Base-by-base conservation (phyloP, 1,140 invertebrate species). In the Brachionus asplanchnoidis region DNA sequence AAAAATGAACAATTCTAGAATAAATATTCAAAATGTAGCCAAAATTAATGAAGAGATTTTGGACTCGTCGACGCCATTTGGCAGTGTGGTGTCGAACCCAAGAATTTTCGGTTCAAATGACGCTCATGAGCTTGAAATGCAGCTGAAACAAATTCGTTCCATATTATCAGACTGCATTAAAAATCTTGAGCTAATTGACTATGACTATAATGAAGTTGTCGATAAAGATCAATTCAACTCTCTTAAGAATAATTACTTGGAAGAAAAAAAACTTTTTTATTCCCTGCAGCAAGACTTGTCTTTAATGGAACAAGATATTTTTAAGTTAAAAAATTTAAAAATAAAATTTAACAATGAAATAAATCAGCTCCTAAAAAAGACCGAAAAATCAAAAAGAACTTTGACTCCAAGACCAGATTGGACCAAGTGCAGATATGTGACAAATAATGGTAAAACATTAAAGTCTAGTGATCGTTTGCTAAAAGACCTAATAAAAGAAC, bases 101-200 rank as follows among this genome's bases (percentile, higher is more conserved):
- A 73, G 40, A 17, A 5, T 40, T n/a, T 73, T 40, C 32, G 68
- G 68, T 7, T 73, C 68, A 44, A 73, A 73, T n/a, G 68, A 73
- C 40, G 12, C 11, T 14, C 11, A 40, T 73, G 68, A 73, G 12
- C 68, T 73, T 73, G 68, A 73, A 7, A 36, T n/a, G 28, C 28
- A 73, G 17, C 68, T 73, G 32, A 73, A 44, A 9, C 28, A 36
- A 73, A 8, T 73, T 40, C 68, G 68, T 17, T 36, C n/a, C n/a
- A 28, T 17, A 7, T 40, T 73, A 20, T n/a, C 68, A 40, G 32
- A 73, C n/a, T 73, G 32, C 32, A 73, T 73, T 17, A 17, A 5
- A n/a, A 73, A 73, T 28, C 36, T 73, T 40, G 68, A 73, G 12
- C 68, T 73, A 36, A 40, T 73, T 73, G 68, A 73, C 8, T 73